Base-by-base conservation (phyloP, 1,140 invertebrate species). In the Bombyx mandarina region DNA sequence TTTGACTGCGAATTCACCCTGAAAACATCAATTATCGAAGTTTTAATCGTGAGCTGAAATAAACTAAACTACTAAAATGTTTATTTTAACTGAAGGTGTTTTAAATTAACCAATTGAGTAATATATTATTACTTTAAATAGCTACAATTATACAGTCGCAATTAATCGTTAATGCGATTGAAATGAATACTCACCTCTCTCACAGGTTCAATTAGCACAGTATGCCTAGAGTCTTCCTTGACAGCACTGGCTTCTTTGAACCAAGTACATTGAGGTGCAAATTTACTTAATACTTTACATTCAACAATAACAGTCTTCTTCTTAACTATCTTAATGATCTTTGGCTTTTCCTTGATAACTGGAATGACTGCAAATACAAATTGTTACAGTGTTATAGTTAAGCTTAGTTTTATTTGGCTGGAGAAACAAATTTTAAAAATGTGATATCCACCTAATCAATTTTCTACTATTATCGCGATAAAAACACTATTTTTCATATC, bases 261-360 rank as follows among this genome's bases (percentile, higher is more conserved):
- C 96, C 96, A 98, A 12, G 93, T 95, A 71, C 94, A 95, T 61
- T 95, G 92, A 7, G 96, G 96, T 73, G 94, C 92, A 69, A 95
- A 95, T 82, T 95, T 94, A 63, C 95, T 96, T 69, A 94, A 91
- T 44, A 98, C 96, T 75, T 92, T 92, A 82, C 95, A 97, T 88
- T 98, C 96, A 67, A 98, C 95, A 59, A 97, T 92, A 56, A 98
- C 94, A 57, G 94, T 96, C 77, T 93, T 94, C 88, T 94, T 96
- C 80, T 96, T 96, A 53, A 96, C 91, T 69, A 97, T 94, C 75
- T 94, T 95, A 65, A 97, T 93, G 50, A 97, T 93, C 86, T 93
- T 96, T 47, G 96, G 96, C 73, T 94, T 95, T 81, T 97, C 95
- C 87, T 95, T 97, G 67, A 98, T 97, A 66, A 97, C 95, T 72